A percentile compares a stretch with the other conserved stretches of the same genome.
These are phyloP conservation scores for Diprion similis DNA, from an alignment of 1,140 invertebrate species.

Conservation along the genomic window DNA sequence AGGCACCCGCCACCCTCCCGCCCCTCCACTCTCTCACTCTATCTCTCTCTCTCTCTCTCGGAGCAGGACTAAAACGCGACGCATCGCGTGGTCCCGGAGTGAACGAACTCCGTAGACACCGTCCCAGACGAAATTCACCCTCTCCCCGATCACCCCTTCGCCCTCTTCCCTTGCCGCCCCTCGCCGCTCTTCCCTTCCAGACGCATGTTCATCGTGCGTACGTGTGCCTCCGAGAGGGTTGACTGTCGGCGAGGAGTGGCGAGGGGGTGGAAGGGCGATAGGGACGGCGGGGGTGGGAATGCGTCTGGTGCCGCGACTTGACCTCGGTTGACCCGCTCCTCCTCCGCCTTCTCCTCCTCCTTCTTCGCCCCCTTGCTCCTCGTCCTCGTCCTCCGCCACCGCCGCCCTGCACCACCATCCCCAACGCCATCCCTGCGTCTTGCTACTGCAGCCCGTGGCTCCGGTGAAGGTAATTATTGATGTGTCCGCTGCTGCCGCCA, in stretches of 20 bases:
- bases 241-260: conserved; percentile 29
- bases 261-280: conserved; percentile 18
- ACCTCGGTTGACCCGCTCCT: conserved; percentile 57
- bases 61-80: background rate
- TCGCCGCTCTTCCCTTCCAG: conserved; percentile 15
- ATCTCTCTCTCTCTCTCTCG: background rate
- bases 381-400: conserved; percentile 22
- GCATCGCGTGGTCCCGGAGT: conserved; percentile 18
- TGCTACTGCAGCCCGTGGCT: conserved; percentile 12
- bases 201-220: conserved; percentile 39
- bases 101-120: conserved; percentile 23
- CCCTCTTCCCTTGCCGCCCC: background rate
- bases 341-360: conserved; percentile 35
- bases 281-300: conserved; percentile 38
- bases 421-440: conserved; percentile 3
- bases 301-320: conserved; percentile 61
- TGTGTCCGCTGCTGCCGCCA: conserved; percentile 54
- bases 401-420: conserved; percentile 26
- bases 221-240: conserved; percentile 25
- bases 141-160: background rate
- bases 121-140: conserved; percentile 21
- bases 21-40: background rate
- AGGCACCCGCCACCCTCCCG: background rate
- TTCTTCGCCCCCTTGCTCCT: conserved; percentile 21
- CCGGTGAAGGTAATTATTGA: conserved; percentile 60